These are phyloP conservation scores for Nomada ferruginata DNA, from an alignment of 2,888 invertebrate genomes.

Conservation along the genomic window DNA sequence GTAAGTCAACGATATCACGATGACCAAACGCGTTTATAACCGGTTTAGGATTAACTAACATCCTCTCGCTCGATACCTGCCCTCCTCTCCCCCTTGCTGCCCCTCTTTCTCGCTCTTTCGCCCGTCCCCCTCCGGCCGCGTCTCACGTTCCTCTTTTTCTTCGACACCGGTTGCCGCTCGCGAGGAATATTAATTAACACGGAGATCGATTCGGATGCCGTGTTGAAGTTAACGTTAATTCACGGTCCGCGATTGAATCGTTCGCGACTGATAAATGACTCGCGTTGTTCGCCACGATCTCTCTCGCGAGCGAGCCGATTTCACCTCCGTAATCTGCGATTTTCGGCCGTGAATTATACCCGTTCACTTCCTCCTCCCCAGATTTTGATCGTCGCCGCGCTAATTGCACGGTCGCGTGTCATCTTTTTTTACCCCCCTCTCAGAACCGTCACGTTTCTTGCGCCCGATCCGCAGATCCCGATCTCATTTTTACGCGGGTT, in stretches of 20 bases:
- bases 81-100: slow-evolving; percentile 24
- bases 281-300: slow-evolving; percentile 25
- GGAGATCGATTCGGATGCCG: slow-evolving; percentile 67
- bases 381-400: slow-evolving; percentile 15
- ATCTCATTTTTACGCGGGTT: not conserved
- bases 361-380: not conserved
- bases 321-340: slow-evolving; percentile 21
- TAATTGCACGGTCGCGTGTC: slow-evolving; percentile 34
- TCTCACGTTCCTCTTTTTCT: slow-evolving; percentile 29
- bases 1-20: slow-evolving; percentile 74
- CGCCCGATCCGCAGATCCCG: not conserved
- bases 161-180: slow-evolving; percentile 34
- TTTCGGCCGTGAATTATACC: slow-evolving; percentile 26
- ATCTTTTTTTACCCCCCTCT: not conserved
- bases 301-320: slow-evolving; percentile 12
- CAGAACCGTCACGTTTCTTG: not conserved
- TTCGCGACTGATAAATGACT: slow-evolving; percentile 64
- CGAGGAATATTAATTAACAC: slow-evolving; percentile 71
- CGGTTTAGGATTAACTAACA: slow-evolving; percentile 73
- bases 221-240: slow-evolving; percentile 70
- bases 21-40: slow-evolving; percentile 71
- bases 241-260: slow-evolving; percentile 67
- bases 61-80: slow-evolving; percentile 29
- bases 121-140: not conserved
- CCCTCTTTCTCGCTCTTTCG: slow-evolving; percentile 21